A percentile compares a stretch with the other conserved stretches of the same genome.
Evolutionary conservation across 2,888 invertebrate genomes (phyloP).

Genomic region (Drosophila robusta): DNA sequence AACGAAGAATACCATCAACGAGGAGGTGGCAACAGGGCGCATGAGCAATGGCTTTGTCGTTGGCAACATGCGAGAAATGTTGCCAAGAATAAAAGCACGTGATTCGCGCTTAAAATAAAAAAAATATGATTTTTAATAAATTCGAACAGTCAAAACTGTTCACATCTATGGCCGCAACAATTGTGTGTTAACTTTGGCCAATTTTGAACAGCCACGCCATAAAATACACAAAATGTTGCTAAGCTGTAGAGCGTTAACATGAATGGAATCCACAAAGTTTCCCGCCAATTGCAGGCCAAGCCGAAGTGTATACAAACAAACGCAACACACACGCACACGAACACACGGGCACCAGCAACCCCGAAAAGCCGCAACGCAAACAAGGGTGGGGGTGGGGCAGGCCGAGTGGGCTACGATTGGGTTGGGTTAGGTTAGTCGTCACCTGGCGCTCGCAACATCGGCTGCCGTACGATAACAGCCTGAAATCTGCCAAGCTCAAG

Average conservation of each 20-base stretch:
- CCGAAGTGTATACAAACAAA: slow-evolving; percentile 74
- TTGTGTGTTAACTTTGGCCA: not conserved
- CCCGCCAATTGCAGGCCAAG: slow-evolving; percentile 81
- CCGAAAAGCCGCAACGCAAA: slow-evolving; percentile 76
- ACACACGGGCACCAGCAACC: slow-evolving; percentile 36
- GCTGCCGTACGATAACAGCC: slow-evolving; percentile 32
- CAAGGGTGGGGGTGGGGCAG: slow-evolving; percentile 21
- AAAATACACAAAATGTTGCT: slow-evolving; percentile 43
- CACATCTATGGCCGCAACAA: slow-evolving; percentile 2
- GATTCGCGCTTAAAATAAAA: not conserved
- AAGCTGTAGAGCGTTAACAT: slow-evolving; percentile 29
- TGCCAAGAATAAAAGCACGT: slow-evolving; percentile 24
- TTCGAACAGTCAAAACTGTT: not conserved
- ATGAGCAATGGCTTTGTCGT: slow-evolving; percentile 66
- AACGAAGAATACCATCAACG: slow-evolving; percentile 57
- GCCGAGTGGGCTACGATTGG: slow-evolving; percentile 28
- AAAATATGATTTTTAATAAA: not conserved
- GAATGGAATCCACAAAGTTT: slow-evolving; percentile 76
- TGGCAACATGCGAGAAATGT: slow-evolving; percentile 69
- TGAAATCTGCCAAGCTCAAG: slow-evolving; percentile 68
- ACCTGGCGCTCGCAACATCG: slow-evolving; percentile 50
- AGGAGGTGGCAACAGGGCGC: slow-evolving; percentile 67
- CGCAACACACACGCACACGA: slow-evolving; percentile 26
- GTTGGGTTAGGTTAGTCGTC: slow-evolving; percentile 49
- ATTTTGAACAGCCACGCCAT: not conserved